phyloP scores from a whole-genome alignment of 1,140 invertebrate genomes.

The Apocrypta bakeri region DNA sequence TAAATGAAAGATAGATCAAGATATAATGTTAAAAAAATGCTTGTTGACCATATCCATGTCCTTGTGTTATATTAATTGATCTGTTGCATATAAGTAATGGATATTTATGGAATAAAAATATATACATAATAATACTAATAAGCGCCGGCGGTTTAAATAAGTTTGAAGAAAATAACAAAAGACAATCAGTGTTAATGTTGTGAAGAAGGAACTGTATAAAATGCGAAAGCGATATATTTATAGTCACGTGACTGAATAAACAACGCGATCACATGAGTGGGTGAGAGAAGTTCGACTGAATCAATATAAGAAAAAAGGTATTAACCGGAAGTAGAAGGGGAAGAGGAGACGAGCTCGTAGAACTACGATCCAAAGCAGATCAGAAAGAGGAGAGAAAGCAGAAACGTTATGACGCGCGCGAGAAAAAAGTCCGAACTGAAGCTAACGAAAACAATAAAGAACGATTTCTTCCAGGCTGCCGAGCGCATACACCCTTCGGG shows the following conservation, averaged over 20 bases:
- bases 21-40: too few relatives aligned
- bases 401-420: conserved; percentile 44
- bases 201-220: neutral
- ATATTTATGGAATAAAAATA: too few relatives aligned
- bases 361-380: neutral
- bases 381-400: conserved; percentile 11
- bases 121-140: too few relatives aligned
- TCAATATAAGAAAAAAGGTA: neutral
- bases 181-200: too few relatives aligned
- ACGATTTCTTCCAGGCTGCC: conserved; percentile 61
- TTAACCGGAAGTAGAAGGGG: too few relatives aligned
- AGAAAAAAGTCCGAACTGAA: conserved; percentile 45
- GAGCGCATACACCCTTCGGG: conserved; percentile 48
- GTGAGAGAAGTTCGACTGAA: neutral
- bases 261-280: neutral
- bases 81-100: too few relatives aligned
- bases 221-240: neutral
- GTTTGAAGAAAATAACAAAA: too few relatives aligned
- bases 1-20: too few relatives aligned
- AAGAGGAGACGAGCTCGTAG: neutral
- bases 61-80: too few relatives aligned
- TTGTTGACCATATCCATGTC: too few relatives aligned
- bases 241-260: neutral
- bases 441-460: conserved; percentile 67
- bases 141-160: too few relatives aligned